Conservation (phyloP, 2,113 vertebrate species). For the Dicerorhinus sumatrensis region DNA sequence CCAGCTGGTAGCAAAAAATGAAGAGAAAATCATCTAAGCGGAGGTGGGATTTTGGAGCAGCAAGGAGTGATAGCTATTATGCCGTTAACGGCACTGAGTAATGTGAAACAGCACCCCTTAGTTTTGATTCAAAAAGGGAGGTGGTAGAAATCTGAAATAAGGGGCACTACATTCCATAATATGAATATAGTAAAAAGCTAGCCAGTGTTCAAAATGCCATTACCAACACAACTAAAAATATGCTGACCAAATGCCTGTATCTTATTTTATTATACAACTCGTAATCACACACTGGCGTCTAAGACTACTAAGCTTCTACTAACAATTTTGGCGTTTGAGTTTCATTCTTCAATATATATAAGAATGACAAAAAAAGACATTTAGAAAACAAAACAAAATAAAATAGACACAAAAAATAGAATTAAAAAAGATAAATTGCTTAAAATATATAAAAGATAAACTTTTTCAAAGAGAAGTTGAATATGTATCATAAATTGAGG, state of each 20-base stretch:
- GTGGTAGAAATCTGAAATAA: background rate
- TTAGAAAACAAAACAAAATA: background rate
- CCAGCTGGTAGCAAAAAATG: background rate
- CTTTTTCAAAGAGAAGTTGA: background rate
- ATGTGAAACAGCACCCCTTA: background rate
- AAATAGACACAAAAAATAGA: conserved; percentile 28
- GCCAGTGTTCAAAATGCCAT: background rate
- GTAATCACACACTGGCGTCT: background rate
- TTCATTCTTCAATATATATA: background rate
- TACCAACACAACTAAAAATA: background rate
- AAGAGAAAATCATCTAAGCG: background rate
- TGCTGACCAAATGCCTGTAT: background rate
- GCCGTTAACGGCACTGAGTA: background rate
- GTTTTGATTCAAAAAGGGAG: background rate
- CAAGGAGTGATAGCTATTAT: background rate
- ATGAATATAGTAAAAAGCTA: background rate
- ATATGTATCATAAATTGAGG: background rate
- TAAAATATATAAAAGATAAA: background rate
- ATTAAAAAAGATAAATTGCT: background rate
- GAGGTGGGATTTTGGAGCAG: background rate
- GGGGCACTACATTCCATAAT: background rate
- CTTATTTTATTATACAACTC: background rate
- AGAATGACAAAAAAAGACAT: background rate
- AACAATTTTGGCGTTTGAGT: background rate
- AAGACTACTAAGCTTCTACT: background rate